Conservation (phyloP, 2,888 invertebrate genomes). For the Volucella inflata region DNA sequence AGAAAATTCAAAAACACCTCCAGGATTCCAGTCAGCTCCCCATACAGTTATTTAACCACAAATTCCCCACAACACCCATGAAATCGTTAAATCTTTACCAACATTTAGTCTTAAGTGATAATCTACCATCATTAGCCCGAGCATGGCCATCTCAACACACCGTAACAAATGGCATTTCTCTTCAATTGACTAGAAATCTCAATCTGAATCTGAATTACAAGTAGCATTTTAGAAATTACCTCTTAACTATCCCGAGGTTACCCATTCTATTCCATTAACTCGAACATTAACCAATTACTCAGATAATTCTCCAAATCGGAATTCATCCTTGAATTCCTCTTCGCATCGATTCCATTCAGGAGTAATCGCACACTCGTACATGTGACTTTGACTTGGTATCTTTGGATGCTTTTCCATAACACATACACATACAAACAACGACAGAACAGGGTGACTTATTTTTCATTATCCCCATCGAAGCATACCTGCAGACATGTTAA, state of each 20-base stretch:
- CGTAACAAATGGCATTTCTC: constrained; percentile 18
- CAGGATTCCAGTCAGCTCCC: too few species aligned
- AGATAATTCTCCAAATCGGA: constrained; percentile 70
- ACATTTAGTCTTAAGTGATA: constrained; percentile 13
- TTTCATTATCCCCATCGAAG: constrained; percentile 1
- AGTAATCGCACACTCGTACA: constrained; percentile 3
- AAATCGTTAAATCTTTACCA: not conserved
- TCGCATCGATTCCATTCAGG: constrained; percentile 55
- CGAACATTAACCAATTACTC: constrained; percentile 74
- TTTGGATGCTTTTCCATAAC: not conserved
- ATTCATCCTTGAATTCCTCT: constrained; percentile 67
- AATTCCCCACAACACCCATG: not conserved
- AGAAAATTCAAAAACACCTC: too few species aligned
- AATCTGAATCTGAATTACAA: not conserved
- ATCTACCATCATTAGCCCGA: constrained; percentile 25
- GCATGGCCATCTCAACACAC: not conserved
- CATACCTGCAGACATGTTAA: constrained; percentile 66
- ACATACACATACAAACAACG: not conserved
- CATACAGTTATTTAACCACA: too few species aligned
- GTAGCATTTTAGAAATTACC: constrained; percentile 28
- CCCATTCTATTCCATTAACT: constrained; percentile 71
- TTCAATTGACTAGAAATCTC: constrained; percentile 36
- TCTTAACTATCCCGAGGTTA: constrained; percentile 23
- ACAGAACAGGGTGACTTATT: constrained; percentile 3
- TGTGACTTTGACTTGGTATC: constrained; percentile 49